Evolutionary conservation across 2,113 vertebrate genomes (phyloP).

Genomic region (Carlito syrichta): DNA sequence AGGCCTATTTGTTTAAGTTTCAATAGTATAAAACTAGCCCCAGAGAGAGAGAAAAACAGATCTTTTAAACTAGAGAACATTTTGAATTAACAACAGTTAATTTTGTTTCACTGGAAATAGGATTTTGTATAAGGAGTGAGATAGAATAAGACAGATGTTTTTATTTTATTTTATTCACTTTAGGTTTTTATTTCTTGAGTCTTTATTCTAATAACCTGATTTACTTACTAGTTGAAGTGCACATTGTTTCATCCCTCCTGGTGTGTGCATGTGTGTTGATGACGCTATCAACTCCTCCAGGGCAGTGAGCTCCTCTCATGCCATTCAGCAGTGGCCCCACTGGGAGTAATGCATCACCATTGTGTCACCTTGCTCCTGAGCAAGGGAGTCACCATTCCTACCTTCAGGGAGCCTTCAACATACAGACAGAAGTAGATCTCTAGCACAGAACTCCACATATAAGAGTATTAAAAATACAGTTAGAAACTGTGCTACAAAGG

Average conservation of each 20-base stretch:
- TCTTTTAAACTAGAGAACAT: neutral
- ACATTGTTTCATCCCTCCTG: neutral
- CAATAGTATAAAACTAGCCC: neutral
- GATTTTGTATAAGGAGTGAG: neutral
- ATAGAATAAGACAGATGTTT: neutral
- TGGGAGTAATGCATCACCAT: no score
- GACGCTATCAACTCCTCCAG: neutral
- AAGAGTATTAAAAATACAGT: accelerated
- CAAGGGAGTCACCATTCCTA: no score
- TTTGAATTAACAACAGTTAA: neutral
- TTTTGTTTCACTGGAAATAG: neutral
- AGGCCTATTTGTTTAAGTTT: neutral
- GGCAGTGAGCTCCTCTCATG: neutral
- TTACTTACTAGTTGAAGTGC: neutral
- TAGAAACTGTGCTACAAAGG: neutral
- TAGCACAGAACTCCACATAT: neutral
- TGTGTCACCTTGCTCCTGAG: no score
- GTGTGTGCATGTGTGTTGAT: neutral
- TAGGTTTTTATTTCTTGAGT: neutral
- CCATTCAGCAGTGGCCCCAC: neutral
- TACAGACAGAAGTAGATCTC: neutral
- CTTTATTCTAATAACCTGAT: neutral
- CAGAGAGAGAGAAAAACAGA: neutral
- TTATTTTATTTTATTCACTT: neutral
- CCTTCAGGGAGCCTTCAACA: neutral